phyloP scores from a whole-genome alignment of 2,797 vertebrate species.

The Phoeniculus purpureus region DNA sequence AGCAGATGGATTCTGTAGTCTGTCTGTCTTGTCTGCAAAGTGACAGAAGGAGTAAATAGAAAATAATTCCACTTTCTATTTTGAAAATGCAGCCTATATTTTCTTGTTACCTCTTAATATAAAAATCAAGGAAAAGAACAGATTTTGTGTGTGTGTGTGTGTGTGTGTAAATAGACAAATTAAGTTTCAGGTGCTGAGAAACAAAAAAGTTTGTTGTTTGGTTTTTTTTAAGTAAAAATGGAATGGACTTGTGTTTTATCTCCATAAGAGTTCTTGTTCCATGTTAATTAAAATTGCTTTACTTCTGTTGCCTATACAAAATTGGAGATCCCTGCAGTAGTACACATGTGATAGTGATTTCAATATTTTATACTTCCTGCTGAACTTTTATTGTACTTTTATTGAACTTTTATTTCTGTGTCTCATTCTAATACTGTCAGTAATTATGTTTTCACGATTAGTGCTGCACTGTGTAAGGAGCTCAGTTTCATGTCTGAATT shows the following conservation, averaged over 20 bases:
- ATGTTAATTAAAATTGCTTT: background rate
- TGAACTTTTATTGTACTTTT: background rate
- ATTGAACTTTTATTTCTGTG: background rate
- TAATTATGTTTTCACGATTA: background rate
- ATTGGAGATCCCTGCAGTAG: background rate
- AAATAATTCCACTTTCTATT: background rate
- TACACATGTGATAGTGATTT: background rate
- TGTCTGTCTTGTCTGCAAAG: background rate
- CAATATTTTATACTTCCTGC: background rate
- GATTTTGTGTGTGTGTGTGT: background rate
- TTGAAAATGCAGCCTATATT: background rate
- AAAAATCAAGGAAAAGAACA: background rate
- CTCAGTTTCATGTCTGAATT: background rate
- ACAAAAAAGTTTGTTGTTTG: background rate
- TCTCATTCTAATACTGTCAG: background rate
- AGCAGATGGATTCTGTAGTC: background rate
- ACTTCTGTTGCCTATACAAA: background rate
- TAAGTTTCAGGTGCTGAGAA: background rate
- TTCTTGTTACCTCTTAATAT: background rate
- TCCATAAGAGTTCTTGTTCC: background rate
- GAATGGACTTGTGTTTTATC: background rate
- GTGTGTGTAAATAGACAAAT: background rate
- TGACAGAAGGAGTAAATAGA: background rate
- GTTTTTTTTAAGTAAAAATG: background rate
- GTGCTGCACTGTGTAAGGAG: background rate